Evolutionary conservation across 2,113 vertebrate genomes (phyloP).

Genomic region (Oncorhynchus masou): DNA sequence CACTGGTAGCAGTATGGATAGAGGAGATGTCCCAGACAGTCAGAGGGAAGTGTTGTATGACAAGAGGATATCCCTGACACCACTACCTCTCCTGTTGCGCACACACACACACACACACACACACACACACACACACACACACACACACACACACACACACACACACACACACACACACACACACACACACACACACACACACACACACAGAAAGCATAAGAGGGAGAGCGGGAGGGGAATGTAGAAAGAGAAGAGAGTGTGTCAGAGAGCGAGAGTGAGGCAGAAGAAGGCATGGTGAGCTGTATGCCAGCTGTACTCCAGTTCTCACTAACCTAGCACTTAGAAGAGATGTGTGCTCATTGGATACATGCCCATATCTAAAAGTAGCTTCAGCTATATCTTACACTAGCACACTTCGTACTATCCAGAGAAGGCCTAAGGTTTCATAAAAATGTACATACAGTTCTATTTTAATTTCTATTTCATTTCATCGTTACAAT

Average conservation of each 20-base stretch:
- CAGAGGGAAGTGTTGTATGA: constrained; percentile 11
- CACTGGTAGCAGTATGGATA: not conserved
- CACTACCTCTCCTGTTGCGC: not conserved
- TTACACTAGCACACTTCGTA: not conserved
- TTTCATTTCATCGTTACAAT: too few species aligned
- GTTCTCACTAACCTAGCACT: too few species aligned
- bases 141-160: too few species aligned
- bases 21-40: not conserved
- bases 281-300: not conserved
- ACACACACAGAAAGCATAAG: not conserved
- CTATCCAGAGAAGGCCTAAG: too few species aligned
- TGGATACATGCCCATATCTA: not conserved
- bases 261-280: not conserved
- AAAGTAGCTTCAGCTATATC: not conserved
- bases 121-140: not conserved
- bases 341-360: too few species aligned
- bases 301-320: too few species aligned
- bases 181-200: not conserved
- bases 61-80: constrained; percentile 11
- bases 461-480: too few species aligned
- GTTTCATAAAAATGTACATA: too few species aligned
- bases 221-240: not conserved
- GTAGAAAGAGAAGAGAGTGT: not conserved
- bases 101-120: not conserved
- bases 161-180: too few species aligned